Conservation (phyloP, 2,113 vertebrate genomes). For the Sylvia atricapilla region DNA sequence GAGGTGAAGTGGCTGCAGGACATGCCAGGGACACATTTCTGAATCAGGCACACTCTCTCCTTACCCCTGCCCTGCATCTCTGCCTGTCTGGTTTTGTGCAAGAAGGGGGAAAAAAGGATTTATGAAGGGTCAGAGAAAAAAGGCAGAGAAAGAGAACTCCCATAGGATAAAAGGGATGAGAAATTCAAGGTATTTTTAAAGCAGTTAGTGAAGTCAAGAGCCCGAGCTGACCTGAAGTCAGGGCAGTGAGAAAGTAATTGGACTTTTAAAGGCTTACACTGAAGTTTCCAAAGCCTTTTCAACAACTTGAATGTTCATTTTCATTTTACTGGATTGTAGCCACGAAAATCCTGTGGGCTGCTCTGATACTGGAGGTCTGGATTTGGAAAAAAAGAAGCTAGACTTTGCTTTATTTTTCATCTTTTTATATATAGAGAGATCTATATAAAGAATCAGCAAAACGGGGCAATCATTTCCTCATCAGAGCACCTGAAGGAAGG, state of each 20-base stretch:
- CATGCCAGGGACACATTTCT: background rate
- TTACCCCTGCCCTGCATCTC: background rate
- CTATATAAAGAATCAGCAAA: background rate
- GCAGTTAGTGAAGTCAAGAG: conserved; percentile 34
- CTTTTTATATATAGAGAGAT: background rate
- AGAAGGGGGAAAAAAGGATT: background rate
- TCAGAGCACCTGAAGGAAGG: background rate
- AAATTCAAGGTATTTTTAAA: conserved; percentile 20
- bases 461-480: background rate
- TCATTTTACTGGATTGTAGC: background rate
- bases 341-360: conserved; percentile 33
- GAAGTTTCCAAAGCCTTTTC: conserved; percentile 37
- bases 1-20: background rate
- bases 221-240: conserved; percentile 29
- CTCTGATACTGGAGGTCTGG: background rate
- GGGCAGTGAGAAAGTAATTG: background rate
- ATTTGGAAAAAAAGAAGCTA: background rate
- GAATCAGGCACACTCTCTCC: background rate
- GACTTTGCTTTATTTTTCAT: background rate
- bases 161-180: conserved; percentile 2
- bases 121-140: background rate
- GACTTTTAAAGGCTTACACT: background rate
- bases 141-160: background rate
- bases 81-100: background rate
- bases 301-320: conserved; percentile 13